Base-by-base conservation (phyloP, 2,888 invertebrate genomes). In the Drosophila paracracens region DNA sequence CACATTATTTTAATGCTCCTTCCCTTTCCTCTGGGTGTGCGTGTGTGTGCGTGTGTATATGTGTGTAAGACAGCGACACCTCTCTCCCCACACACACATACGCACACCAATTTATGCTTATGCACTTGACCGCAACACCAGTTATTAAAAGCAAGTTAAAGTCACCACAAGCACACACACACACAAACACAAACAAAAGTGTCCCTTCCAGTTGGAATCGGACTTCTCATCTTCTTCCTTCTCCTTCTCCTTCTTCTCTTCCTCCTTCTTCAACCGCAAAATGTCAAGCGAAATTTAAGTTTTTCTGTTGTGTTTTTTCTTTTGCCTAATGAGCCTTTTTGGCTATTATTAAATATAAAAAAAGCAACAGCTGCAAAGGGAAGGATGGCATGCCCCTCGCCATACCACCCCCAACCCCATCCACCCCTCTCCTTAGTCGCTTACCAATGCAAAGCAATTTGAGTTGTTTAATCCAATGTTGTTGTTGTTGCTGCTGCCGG, bases 401-500 rank as follows among this genome's bases (percentile, higher is more conserved):
- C 16, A 46, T 1, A 25, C 4, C 13, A 6, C 31, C 8, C n/a
- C 21, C 31, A 6, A 4, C 18, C 18, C 35, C 25, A 35, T 2
- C 11, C 7, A 2, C 8, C 25, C 53, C 25, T 35, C 21, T 31
- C 13, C 13, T 1, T 4, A 4, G 25, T 25, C 16, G 89, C 91
- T 91, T 81, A 91, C 91, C 91, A 65, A 84, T 80, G 76, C 85
- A 82, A 63, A 86, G 68, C 54, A 89, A 66, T 81, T 82, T 82
- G 78, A 89, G 84, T 81, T 84, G 82, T 88, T 91, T 91, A 86
- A 91, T 91, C 91, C 91, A 91, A 82, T 81, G 77, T 57, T 67
- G 74, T 54, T 66, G 66, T 35, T 63, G 73, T 59, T 73, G 62
- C 65, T 70, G 75, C 60, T 52, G 68, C 35, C 25, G 46, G 25